Percentiles rank a stretch among this genome's conserved stretches.
Conservation (phyloP, 2,888 invertebrate species). For the Proisotoma minuta region DNA sequence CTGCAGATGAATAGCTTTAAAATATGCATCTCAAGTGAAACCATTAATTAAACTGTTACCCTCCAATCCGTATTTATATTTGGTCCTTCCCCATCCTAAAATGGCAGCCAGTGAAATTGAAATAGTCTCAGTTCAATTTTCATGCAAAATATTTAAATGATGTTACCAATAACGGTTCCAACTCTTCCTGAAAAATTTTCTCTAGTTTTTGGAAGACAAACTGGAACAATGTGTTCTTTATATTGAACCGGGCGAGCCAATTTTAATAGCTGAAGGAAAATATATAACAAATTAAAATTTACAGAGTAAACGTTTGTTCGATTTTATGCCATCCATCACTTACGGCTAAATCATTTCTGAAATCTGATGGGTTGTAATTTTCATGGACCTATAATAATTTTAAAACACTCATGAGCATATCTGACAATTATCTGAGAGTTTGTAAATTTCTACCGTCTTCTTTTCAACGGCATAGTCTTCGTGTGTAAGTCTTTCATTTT, state of each 20-base stretch:
- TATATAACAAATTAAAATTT: neutral
- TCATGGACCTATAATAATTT: constrained; percentile 63
- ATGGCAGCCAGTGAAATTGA: neutral
- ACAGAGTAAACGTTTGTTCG: no score
- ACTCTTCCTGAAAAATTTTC: constrained; percentile 52
- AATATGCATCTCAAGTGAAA: neutral
- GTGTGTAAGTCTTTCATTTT: constrained; percentile 74
- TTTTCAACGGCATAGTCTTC: constrained; percentile 84
- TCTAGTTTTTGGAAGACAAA: constrained; percentile 75
- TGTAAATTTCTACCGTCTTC: constrained; percentile 61
- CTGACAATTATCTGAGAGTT: neutral
- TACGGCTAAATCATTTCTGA: constrained; percentile 65
- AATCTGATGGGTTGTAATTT: constrained; percentile 83
- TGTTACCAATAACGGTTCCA: constrained; percentile 1
- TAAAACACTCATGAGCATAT: neutral
- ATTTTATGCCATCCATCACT: no score
- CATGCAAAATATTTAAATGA: neutral
- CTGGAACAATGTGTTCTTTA: constrained; percentile 87
- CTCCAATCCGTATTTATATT: constrained; percentile 29
- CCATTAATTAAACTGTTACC: no score
- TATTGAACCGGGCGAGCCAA: constrained; percentile 61
- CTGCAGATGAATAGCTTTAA: constrained; percentile 1
- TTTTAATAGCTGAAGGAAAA: constrained; percentile 46
- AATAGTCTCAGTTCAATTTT: neutral
- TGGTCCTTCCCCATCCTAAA: constrained; percentile 80